Evolutionary conservation across 2,888 invertebrate genomes (phyloP).

Genomic region (Cryptus viduatorius): DNA sequence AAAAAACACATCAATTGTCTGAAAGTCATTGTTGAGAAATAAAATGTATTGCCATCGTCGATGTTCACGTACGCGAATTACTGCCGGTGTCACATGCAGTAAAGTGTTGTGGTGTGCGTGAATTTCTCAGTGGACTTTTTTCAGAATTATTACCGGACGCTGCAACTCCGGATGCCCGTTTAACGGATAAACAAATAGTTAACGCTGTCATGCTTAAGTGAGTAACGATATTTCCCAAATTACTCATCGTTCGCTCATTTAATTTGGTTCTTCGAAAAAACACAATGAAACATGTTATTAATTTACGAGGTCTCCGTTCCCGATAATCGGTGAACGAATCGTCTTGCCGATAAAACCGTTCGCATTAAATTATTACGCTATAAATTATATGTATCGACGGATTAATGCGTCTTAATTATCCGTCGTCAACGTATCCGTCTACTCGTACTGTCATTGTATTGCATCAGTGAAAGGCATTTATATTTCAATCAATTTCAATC

Average conservation of each 20-base stretch:
- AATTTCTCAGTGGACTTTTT: conserved; percentile 22
- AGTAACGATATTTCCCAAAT: conserved; percentile 21
- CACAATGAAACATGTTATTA: background rate
- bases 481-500: background rate
- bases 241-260: background rate
- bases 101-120: background rate
- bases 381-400: conserved; percentile 9
- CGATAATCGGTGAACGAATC: background rate
- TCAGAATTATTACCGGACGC: background rate
- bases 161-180: background rate
- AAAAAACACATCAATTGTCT: too few species aligned
- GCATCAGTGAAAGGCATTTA: background rate
- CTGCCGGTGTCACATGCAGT: background rate
- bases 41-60: too few species aligned
- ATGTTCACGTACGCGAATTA: background rate
- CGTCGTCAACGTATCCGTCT: conserved; percentile 2
- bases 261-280: background rate
- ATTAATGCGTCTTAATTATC: background rate
- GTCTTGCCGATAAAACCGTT: background rate
- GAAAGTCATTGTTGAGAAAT: too few species aligned
- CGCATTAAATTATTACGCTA: conserved; percentile 12
- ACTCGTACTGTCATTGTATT: background rate
- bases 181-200: background rate
- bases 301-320: background rate
- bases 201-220: conserved; percentile 18